Evolutionary conservation across 30 jellyfish, hydroid and myxozoan species (phyloP), one percentile per base, ranked within the genome.

Genomic region (Hydractinia echinata): DNA sequence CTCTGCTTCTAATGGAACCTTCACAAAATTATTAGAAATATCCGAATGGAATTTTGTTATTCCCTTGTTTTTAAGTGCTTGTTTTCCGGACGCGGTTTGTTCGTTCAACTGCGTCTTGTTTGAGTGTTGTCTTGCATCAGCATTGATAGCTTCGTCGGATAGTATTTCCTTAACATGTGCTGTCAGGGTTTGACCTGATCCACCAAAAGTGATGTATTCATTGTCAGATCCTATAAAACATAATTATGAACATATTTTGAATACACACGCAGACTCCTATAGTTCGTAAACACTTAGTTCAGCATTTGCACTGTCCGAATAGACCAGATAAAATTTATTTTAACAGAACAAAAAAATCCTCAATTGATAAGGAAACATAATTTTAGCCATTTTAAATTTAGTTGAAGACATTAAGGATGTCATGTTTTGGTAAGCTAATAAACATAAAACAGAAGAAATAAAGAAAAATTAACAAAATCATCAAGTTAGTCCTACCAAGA

Each of bases 401-500:
- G 44, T 2, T 30, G 2, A 2, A 30, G 44, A 30, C 44, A 1
- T 30, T 30, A 30, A 30, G 1, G 44, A 30, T 30, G 2, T 2
- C 44, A 30, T 30, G 44, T 30, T 30, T 30, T 30, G 44, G 44
- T 30, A 30, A 30, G 44, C 44, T 30, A 30, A 30, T 30, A 30
- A 30, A 30, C 44, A 30, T 2, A 30, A 30, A 30, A 30, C 44
- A 30, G 44, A 30, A 30, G n/a, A n/a, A n/a, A n/a, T n/a, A 30
- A 30, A 30, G 44, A 30, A 30, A 30, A 30, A 0, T 16, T 6
- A 52, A 19, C 4, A 66, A 6, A 66, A 6, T 30, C 44, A 30
- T 30, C 76, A 19, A 6, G 44, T 6, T 49, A 6, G 44, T 72
- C 70, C 83, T 77, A 93, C 99, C 99, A 55, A 87, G 62, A 10